Conservation (phyloP, 2,113 vertebrate species). For the Callipepla californica region DNA sequence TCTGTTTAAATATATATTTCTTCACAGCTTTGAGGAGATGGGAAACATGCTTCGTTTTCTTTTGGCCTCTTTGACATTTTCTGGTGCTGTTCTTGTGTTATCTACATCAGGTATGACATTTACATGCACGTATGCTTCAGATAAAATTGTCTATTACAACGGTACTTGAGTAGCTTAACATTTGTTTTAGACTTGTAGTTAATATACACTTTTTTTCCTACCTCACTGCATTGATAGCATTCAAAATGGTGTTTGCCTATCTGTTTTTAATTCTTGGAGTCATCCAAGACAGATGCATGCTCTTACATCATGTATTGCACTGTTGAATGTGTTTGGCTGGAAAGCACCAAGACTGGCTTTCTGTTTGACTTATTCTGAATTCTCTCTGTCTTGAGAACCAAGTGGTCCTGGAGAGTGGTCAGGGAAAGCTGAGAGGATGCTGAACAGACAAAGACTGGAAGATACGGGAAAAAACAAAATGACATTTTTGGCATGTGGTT, state of each 20-base stretch:
- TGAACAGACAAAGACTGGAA: neutral
- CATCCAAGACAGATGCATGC: neutral
- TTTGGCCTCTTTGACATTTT: neutral
- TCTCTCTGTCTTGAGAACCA: neutral
- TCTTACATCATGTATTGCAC: neutral
- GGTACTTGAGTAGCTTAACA: neutral
- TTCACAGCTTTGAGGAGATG: neutral
- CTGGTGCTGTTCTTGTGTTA: neutral
- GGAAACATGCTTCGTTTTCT: neutral
- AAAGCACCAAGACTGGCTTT: neutral
- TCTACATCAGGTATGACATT: neutral
- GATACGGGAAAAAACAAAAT: neutral
- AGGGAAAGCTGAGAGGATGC: neutral
- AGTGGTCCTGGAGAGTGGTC: neutral
- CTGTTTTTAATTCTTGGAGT: neutral
- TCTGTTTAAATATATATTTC: slow-evolving; percentile 21
- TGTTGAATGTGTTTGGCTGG: neutral
- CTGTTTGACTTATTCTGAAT: neutral
- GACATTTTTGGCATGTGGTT: neutral
- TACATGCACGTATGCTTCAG: neutral
- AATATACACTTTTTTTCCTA: neutral
- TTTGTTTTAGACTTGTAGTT: neutral
- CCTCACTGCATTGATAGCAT: neutral
- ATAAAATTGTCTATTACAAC: neutral
- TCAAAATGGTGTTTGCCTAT: neutral